phyloP scores from a whole-genome alignment of 2,797 vertebrate species.

The Scolopax rusticola region DNA sequence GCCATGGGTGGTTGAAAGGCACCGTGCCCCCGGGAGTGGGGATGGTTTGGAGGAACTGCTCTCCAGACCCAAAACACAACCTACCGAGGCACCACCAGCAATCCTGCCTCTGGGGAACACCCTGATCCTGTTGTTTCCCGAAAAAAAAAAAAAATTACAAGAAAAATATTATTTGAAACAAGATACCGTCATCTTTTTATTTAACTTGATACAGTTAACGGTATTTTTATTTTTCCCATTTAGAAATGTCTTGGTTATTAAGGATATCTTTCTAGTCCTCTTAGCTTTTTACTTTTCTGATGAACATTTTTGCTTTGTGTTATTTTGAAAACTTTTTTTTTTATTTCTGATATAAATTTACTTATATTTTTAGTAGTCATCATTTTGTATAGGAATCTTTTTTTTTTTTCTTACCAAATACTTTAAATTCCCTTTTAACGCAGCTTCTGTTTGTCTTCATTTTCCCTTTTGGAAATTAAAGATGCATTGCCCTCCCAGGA shows the following conservation, averaged over 20 bases:
- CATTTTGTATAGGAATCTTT: neutral
- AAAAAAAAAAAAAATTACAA: neutral
- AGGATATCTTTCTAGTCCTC: neutral
- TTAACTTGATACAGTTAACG: neutral
- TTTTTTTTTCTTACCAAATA: neutral
- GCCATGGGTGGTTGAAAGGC: neutral
- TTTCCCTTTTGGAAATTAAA: neutral
- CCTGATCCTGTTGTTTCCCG: neutral
- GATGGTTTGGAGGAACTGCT: fast-evolving
- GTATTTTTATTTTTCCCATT: neutral
- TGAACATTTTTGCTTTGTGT: neutral
- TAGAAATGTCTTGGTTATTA: neutral
- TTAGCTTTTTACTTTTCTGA: neutral
- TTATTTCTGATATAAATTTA: neutral
- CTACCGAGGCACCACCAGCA: neutral
- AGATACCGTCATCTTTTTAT: neutral
- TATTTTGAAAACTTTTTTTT: neutral
- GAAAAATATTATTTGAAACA: neutral
- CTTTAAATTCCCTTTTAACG: neutral
- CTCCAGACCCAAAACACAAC: neutral
- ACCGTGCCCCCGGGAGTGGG: fast-evolving
- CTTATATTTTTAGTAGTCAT: neutral
- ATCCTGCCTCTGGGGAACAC: neutral
- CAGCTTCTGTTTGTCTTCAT: neutral
- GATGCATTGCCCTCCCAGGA: neutral